Base-by-base conservation (phyloP, 2,888 invertebrate species). In the Heliconius aoede region DNA sequence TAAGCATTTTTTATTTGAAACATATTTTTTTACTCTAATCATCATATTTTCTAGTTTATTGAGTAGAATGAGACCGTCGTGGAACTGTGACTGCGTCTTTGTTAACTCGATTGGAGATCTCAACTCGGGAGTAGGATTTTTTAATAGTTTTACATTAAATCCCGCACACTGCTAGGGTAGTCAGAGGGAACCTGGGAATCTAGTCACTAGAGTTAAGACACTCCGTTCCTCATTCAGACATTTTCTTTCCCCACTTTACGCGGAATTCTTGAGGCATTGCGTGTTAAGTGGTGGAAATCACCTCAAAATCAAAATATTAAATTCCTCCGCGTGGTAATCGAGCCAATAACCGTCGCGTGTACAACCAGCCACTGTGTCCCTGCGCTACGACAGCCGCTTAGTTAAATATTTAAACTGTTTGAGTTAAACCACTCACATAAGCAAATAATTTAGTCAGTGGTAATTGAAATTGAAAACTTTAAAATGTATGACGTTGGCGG, bases 391-490 rank as follows among this genome's bases (percentile, higher is more conserved):
- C n/a, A 3, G 55, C 11, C n/a, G 18, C 46, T 46, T 21, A 46
- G 46, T 46, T 46, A 46, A 46, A 46, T 7, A 46, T 46, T 46
- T 18, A 58, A n/a, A 58, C 24, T 13, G 58, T 24, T 24, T 58
- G 24, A 58, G 26, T 26, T 26, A 15, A 60, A 60, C 26, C 60
- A 60, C 60, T 60, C 60, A 26, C 26, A 26, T 60, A 60, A 15
- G 60, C 26, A 60, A 60, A 60, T 60, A 60, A n/a, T 60, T 26
- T 60, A 60, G 60, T 60, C 60, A 60, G 26, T 26, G 60, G 24
- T 60, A 60, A 60, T 60, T 60, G 60, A 24, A 60, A 60, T 26
- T 60, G 60, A 60, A 28, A 60, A 60, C 60, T 60, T 60, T 26
- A 60, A 60, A 60, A 60, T 60, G 60, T 60, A 60, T 26, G 60